Base-by-base conservation (phyloP, 2,113 vertebrate species). In the Perognathus longimembris region DNA sequence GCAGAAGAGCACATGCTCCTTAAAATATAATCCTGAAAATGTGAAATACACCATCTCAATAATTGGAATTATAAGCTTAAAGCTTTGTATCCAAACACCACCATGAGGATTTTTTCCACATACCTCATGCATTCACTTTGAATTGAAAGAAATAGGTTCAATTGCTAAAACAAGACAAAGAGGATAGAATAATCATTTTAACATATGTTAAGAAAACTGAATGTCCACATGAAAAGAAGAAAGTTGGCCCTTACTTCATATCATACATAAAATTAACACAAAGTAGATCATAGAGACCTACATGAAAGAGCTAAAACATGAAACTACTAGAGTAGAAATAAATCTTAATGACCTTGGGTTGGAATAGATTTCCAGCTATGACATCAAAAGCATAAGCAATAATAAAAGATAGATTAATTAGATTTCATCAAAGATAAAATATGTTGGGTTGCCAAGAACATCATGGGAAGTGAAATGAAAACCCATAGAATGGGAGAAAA, bases 71-170 rank as follows among this genome's bases (percentile, higher is more conserved):
- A 89, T 76, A 85, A 79, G n/a, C 45, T 12, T 74, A 78, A 87
- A 83, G 30, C 7, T 79, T 54, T 84, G 71, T 38, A 88, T 94
- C 83, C 88, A 84, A 83, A 84, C 45, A 71, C n/a, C 3, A 79
- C 30, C 42, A 80, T n/a, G 50, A 57, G 17, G 32, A 7, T 54
- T 71, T 85, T 32, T 26, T 24, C 11, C 4, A 34, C 70, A 70
- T 4, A 81, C n/a, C 20, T 90, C 6, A 17, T 50, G 15, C 7
- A 92, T 0, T 80, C 67, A 86, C 18, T 92, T 34, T 22, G 26
- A 92, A 90, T 90, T 67, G 77, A 61, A 73, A 30, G 89, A 76
- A 70, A 79, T 6, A 11, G n/a, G 67, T 64, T n/a, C 85, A 30
- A 34, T 57, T 84, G 40, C 26, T 1, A 78, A 92, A 21, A 83